Evolutionary conservation across 2,797 vertebrate species (phyloP).

Genomic region (Eurystomus glaucurus): DNA sequence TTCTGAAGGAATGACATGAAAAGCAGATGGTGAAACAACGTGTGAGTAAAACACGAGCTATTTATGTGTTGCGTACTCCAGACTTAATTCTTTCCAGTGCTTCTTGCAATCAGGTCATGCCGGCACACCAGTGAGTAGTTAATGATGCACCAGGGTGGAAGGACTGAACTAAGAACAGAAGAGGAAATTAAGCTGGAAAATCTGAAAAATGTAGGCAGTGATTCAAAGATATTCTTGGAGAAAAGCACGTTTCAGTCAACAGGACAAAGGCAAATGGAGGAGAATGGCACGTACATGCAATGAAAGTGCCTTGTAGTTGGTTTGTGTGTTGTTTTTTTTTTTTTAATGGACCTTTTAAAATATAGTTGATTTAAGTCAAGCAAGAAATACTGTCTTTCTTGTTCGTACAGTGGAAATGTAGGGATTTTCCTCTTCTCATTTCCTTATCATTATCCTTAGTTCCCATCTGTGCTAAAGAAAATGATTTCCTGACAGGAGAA

Average conservation of each 20-base stretch:
- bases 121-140: neutral
- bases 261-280: neutral
- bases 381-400: neutral
- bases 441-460: neutral
- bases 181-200: slow-evolving; percentile 42
- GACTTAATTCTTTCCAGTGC: neutral
- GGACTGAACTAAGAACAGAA: neutral
- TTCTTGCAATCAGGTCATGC: neutral
- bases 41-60: neutral
- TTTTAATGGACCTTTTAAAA: neutral
- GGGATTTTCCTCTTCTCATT: accelerated
- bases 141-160: slow-evolving; percentile 26
- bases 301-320: neutral
- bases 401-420: neutral
- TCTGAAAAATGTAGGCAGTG: slow-evolving; percentile 14
- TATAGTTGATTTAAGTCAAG: neutral
- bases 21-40: neutral
- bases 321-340: neutral
- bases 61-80: neutral
- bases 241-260: neutral
- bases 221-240: neutral
- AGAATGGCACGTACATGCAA: accelerated
- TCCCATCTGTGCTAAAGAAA: neutral
- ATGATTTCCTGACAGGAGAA: neutral
- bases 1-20: neutral